Percentiles rank a stretch among this genome's conserved stretches.
Conservation (phyloP, 2,888 invertebrate genomes). For the Macrophya alboannulata region DNA sequence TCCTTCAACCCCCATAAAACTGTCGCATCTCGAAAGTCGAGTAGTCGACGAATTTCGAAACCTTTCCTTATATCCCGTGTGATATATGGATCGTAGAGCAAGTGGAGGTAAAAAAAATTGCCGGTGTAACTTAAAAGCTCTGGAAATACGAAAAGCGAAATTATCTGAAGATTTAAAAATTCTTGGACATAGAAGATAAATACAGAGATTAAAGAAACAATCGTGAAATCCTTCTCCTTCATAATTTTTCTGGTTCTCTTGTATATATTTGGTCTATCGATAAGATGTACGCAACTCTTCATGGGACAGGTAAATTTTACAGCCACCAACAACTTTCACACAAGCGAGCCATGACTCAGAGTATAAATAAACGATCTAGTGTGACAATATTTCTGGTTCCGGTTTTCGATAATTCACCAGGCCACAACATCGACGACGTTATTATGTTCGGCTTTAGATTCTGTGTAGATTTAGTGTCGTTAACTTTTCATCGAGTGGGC, state of each 20-base stretch:
- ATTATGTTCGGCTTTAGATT: conserved; percentile 6
- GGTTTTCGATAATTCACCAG: conserved; percentile 20
- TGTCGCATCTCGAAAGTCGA: neutral
- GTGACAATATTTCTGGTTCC: conserved; percentile 15
- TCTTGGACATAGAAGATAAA: neutral
- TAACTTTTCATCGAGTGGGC: conserved; percentile 32
- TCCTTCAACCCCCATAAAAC: conserved; percentile 31
- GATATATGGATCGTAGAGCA: neutral
- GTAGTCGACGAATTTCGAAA: neutral
- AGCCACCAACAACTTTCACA: conserved; percentile 9
- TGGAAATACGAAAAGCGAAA: neutral
- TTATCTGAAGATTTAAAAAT: neutral
- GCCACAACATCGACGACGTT: neutral
- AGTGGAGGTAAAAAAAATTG: neutral
- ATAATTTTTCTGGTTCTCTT: neutral
- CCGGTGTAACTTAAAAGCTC: neutral
- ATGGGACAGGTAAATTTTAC: neutral
- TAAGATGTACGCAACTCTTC: neutral
- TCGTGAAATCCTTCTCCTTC: neutral
- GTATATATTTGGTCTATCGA: neutral
- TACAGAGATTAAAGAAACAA: neutral
- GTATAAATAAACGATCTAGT: conserved; percentile 21
- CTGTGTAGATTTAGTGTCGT: neutral
- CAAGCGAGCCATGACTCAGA: conserved; percentile 31
- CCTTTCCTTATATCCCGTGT: neutral